These are phyloP conservation scores for Bubo bubo DNA, from an alignment of 2,113 vertebrate species.

Conservation along the genomic window DNA sequence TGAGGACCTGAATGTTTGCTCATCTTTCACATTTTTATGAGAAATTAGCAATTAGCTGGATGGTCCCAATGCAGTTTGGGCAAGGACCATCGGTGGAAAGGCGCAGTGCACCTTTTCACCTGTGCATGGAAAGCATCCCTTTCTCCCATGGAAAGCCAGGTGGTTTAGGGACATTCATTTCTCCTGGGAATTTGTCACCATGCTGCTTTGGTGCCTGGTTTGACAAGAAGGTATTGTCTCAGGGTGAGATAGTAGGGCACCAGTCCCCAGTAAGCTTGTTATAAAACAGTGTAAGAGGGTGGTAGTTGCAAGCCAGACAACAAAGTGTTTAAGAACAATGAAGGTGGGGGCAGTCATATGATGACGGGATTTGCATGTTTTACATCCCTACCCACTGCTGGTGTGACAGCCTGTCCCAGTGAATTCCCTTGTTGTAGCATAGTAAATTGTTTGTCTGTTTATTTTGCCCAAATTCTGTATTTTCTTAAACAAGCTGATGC, in stretches of 20 bases:
- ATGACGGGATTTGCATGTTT: not conserved
- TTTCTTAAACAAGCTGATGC: not conserved
- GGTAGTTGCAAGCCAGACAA: not conserved
- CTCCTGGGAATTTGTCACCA: fast-evolving
- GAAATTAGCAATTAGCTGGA: not conserved
- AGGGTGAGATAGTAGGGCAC: not conserved
- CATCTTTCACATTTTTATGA: not conserved
- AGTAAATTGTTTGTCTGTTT: not conserved
- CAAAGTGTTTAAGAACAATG: not conserved
- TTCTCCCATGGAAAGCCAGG: not conserved
- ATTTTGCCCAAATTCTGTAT: not conserved
- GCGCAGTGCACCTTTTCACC: not conserved
- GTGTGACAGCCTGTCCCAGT: not conserved
- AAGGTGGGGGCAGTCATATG: not conserved
- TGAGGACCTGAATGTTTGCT: not conserved
- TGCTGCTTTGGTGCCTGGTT: not conserved
- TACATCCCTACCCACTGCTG: not conserved
- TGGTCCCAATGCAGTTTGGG: not conserved
- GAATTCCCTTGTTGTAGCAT: not conserved
- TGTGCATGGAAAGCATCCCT: not conserved
- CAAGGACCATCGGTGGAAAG: not conserved
- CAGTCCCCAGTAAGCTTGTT: not conserved
- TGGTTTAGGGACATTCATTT: not conserved
- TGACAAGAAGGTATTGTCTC: not conserved
- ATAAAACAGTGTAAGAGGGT: not conserved